A percentile compares a stretch with the other conserved stretches of the same genome.
Conservation (phyloP, 2,888 invertebrate genomes). For the Limulus polyphemus region DNA sequence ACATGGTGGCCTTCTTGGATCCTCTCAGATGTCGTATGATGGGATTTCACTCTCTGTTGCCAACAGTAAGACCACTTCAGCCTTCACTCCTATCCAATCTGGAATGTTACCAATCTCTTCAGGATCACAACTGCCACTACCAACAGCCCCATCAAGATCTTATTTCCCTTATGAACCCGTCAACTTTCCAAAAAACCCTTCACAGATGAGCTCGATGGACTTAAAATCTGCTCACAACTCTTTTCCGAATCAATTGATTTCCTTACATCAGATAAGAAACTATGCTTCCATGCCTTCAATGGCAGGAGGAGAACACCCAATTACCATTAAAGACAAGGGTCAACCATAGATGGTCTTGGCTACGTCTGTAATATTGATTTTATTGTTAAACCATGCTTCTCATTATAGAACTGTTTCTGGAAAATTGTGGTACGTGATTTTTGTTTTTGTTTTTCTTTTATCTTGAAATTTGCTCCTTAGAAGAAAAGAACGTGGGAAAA, state of each 20-base stretch:
- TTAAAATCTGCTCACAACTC: constrained; percentile 36
- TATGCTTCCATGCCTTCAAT: constrained; percentile 71
- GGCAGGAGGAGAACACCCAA: constrained; percentile 19
- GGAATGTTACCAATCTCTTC: constrained; percentile 30
- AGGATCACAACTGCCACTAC: constrained; percentile 28
- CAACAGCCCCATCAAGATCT: constrained; percentile 33
- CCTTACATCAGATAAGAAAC: constrained; percentile 89
- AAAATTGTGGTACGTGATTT: too few relatives aligned
- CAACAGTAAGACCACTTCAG: constrained; percentile 38
- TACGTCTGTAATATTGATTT: too few relatives aligned
- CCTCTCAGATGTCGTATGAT: not conserved
- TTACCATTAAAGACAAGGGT: constrained; percentile 23
- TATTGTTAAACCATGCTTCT: too few relatives aligned
- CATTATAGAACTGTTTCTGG: too few relatives aligned
- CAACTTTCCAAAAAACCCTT: constrained; percentile 37
- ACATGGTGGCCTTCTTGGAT: not conserved
- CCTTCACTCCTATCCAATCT: constrained; percentile 77
- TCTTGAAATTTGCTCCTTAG: too few relatives aligned
- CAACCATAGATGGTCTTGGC: constrained; percentile 9
- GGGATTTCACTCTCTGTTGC: not conserved
- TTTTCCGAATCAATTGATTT: constrained; percentile 86
- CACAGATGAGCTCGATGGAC: constrained; percentile 6
- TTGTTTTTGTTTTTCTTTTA: too few relatives aligned
- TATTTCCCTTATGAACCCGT: constrained; percentile 75
- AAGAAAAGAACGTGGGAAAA: too few relatives aligned